Percentiles rank a stretch among this genome's conserved stretches.
These are phyloP conservation scores for Pteropus alecto DNA, from an alignment of 2,113 vertebrate species.

Conservation along the genomic window DNA sequence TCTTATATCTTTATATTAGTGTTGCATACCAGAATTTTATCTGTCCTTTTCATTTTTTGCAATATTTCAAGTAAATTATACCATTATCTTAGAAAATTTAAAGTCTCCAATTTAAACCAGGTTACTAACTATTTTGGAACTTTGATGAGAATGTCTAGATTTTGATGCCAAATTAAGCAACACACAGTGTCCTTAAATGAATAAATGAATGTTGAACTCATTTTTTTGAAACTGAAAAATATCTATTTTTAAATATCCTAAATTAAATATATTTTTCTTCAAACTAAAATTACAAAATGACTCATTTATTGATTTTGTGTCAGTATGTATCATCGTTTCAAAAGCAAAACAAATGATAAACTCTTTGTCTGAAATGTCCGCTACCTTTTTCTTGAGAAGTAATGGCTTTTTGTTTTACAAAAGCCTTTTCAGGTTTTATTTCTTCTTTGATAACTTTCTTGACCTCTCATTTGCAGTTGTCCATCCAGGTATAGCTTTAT, in stretches of 20 bases:
- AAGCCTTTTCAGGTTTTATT: not conserved
- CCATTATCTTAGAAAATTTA: not conserved
- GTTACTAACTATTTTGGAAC: not conserved
- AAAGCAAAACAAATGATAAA: not conserved
- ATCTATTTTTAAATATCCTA: not conserved
- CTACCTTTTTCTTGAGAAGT: not conserved
- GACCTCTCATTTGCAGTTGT: not conserved
- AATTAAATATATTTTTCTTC: not conserved
- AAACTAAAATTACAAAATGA: not conserved
- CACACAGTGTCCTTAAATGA: not conserved
- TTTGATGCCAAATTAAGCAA: not conserved
- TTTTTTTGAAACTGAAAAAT: not conserved
- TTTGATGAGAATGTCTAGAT: not conserved
- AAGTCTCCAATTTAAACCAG: not conserved
- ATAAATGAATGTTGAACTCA: not conserved
- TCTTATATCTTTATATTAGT: not conserved
- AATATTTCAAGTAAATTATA: not conserved
- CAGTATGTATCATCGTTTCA: not conserved
- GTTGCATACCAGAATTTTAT: not conserved
- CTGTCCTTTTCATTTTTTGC: not conserved
- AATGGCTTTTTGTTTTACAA: not conserved
- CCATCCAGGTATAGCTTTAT: not conserved
- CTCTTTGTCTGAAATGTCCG: not conserved
- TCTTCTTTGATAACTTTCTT: not conserved
- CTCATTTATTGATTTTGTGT: not conserved